These are phyloP conservation scores for Microchirus variegatus DNA, from an alignment of 2,797 vertebrate genomes.

Conservation along the genomic window DNA sequence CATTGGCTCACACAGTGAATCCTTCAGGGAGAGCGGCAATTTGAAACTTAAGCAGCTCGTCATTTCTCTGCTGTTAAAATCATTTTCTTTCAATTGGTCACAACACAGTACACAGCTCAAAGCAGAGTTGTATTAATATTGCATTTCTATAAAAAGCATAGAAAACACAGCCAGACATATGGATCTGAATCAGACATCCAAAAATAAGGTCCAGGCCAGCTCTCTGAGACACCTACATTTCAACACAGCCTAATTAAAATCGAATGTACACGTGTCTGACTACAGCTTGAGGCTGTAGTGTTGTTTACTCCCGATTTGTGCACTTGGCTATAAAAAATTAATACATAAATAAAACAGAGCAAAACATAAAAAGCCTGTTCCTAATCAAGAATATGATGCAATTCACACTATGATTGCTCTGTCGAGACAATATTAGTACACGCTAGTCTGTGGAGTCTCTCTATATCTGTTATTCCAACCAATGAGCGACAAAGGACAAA, in stretches of 20 bases:
- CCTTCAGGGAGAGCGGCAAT: conserved; percentile 11
- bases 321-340: neutral
- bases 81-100: conserved; percentile 1
- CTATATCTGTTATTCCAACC: conserved; percentile 17
- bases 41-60: conserved; percentile 12
- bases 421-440: conserved; percentile 26
- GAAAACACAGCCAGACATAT: conserved; percentile 11
- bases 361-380: conserved; percentile 8
- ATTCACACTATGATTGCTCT: conserved; percentile 1
- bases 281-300: conserved; percentile 14
- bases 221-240: conserved; percentile 19
- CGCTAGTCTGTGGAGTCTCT: conserved; percentile 12
- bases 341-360: too few species aligned
- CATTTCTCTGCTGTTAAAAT: conserved; percentile 8
- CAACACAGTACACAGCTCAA: neutral
- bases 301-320: conserved; percentile 16
- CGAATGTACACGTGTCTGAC: conserved; percentile 6
- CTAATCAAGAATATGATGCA: conserved; percentile 12
- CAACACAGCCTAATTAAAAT: conserved; percentile 33
- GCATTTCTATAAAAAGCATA: neutral
- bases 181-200: conserved; percentile 3
- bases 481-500: conserved; percentile 28
- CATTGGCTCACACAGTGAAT: neutral
- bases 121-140: neutral
- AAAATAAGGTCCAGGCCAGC: neutral